Base-by-base conservation (phyloP, 2,797 vertebrate species). In the Typhlichthys eigenmanni region DNA sequence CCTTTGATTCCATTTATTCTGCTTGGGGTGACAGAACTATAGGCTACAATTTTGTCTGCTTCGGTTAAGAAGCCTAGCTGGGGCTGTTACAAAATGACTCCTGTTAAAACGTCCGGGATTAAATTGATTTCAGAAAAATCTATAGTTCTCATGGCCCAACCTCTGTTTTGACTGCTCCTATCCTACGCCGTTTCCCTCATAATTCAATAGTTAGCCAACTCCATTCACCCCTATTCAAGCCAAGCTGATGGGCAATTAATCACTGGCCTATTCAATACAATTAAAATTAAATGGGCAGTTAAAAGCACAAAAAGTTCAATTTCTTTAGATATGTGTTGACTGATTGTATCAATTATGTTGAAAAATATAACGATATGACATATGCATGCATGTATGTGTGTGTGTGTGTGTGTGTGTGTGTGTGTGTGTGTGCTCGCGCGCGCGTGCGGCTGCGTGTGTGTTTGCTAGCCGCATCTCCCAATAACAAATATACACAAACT, bases 1-100 rank as follows among this genome's bases (percentile, higher is more conserved):
- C 93, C 90, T 95, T 94, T 94, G 94, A 95, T 94, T 95, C 92
- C 83, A 83, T 95, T 94, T 88, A 90, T 95, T 95, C 94, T 94
- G 90, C 93, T 94, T 78, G 68, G 87, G 89, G 89, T 91, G 93
- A 92, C 91, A 92, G 88, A 90, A 78, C 88, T 29, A 29, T 29
- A 29, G 24, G 24, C 3, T 89, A 86, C 88, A 89, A 91, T 89
- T 92, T 91, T 93, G 88, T 93, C 88, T 82, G 89, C 87, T 88
- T 91, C 80, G 85, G 87, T 90, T 92, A 90, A 91, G 88, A 91
- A 90, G 81, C 84, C 78, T 19, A 82, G 90, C 85, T 85, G 83
- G 58, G 78, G 91, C 91, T 85, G 85, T 87, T 92, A 89, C 87
- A 88, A 85, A 89, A 92, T 91, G 85, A 87, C 79, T 86, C 69